phyloP scores from a whole-genome alignment of 1,140 invertebrate genomes.

The Halyomorpha halys region DNA sequence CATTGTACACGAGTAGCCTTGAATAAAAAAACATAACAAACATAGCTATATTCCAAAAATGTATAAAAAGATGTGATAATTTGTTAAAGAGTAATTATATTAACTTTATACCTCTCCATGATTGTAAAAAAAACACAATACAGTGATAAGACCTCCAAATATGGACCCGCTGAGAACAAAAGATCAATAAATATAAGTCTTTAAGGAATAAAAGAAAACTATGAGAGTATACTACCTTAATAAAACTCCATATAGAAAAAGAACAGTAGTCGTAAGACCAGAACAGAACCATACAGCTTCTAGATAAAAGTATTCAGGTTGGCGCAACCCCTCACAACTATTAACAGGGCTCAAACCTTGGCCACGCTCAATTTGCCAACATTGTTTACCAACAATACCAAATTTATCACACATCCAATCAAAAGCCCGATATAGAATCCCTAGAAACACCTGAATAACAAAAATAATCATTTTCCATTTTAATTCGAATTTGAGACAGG shows the following conservation, averaged over 20 bases:
- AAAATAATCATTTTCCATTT: no score
- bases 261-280: slow-evolving; percentile 46
- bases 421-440: slow-evolving; percentile 44
- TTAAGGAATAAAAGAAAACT: slow-evolving; percentile 1
- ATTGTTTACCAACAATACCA: slow-evolving; percentile 39
- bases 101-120: slow-evolving; percentile 52
- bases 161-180: slow-evolving; percentile 47
- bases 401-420: slow-evolving; percentile 36
- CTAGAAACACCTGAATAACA: slow-evolving; percentile 44
- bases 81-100: background rate
- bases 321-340: slow-evolving; percentile 67
- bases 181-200: background rate
- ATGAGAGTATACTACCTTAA: slow-evolving; percentile 37
- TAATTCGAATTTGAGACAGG: no score
- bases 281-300: slow-evolving; percentile 55
- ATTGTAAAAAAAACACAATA: slow-evolving; percentile 63
- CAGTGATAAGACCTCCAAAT: slow-evolving; percentile 55
- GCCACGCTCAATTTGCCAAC: slow-evolving; percentile 54
- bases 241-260: slow-evolving; percentile 52
- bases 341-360: slow-evolving; percentile 48
- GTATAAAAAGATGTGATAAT: background rate
- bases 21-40: slow-evolving; percentile 33
- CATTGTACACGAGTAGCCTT: slow-evolving; percentile 67
- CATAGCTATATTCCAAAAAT: no score
- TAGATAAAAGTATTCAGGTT: slow-evolving; percentile 66